These are phyloP conservation scores for Halichoeres trimaculatus DNA, from an alignment of 2,113 vertebrate species.

Conservation along the genomic window DNA sequence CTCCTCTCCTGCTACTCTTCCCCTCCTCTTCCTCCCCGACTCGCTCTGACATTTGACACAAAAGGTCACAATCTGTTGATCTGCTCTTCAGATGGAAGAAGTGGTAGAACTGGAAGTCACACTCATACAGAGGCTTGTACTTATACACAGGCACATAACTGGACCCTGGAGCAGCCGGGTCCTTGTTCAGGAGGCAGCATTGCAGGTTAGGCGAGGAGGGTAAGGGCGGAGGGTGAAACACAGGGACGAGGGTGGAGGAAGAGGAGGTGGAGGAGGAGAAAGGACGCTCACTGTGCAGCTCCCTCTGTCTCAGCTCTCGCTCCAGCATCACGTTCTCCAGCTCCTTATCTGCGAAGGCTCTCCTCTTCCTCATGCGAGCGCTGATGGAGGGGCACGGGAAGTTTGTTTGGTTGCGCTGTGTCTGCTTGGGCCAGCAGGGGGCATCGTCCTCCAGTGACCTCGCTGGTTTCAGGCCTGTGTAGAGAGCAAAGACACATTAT, in stretches of 20 bases:
- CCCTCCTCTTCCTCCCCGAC: slow-evolving; percentile 29
- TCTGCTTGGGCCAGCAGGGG: slow-evolving; percentile 68
- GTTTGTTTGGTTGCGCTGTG: slow-evolving; percentile 24
- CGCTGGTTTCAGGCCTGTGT: slow-evolving; percentile 63
- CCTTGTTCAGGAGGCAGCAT: slow-evolving; percentile 66
- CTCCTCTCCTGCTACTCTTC: slow-evolving; percentile 22
- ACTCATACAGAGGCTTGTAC: slow-evolving; percentile 74
- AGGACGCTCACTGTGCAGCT: slow-evolving; percentile 64
- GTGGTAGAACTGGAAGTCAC: slow-evolving; percentile 73
- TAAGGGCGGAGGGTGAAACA: slow-evolving; percentile 56
- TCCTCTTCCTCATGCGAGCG: slow-evolving; percentile 80
- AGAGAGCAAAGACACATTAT: slow-evolving; percentile 20
- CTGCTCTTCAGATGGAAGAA: slow-evolving; percentile 59
- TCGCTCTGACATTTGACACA: slow-evolving; percentile 38
- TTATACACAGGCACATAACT: slow-evolving; percentile 70
- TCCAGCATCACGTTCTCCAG: slow-evolving; percentile 83
- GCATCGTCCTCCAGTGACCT: slow-evolving; percentile 49
- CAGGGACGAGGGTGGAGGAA: slow-evolving; percentile 46
- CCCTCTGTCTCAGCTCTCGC: slow-evolving; percentile 76
- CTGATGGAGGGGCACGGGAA: slow-evolving; percentile 69
- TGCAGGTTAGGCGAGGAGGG: slow-evolving; percentile 49
- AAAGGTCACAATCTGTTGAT: slow-evolving; percentile 41
- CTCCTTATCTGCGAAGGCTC: slow-evolving; percentile 83
- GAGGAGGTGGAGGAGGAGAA: slow-evolving; percentile 42
- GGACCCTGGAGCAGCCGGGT: slow-evolving; percentile 40